These are phyloP conservation scores for Lordiphosa mommai DNA, from an alignment of 1,140 invertebrate species.

Conservation along the genomic window DNA sequence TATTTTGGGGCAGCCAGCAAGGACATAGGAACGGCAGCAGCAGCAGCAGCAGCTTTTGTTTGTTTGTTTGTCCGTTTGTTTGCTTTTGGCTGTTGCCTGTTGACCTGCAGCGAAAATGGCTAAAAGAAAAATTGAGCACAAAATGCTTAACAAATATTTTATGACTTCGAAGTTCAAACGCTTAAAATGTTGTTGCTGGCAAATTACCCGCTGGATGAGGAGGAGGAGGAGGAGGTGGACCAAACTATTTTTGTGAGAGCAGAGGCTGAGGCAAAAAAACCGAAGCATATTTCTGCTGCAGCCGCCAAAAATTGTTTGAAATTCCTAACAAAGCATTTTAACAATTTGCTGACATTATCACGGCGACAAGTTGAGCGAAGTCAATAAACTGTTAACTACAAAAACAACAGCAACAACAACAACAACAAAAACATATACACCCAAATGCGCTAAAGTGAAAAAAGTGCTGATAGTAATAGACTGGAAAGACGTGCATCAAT, in stretches of 20 bases:
- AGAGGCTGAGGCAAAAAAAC: constrained; percentile 11
- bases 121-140: constrained; percentile 70
- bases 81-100: constrained; percentile 43
- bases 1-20: constrained; percentile 29
- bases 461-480: constrained; percentile 74
- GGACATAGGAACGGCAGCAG: not conserved
- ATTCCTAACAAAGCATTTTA: constrained; percentile 77
- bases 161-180: constrained; percentile 70
- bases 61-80: constrained; percentile 3
- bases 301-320: constrained; percentile 64
- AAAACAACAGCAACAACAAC: constrained; percentile 25
- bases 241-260: constrained; percentile 40
- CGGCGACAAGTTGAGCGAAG: constrained; percentile 73
- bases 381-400: constrained; percentile 73
- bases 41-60: constrained; percentile 8
- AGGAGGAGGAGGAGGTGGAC: constrained; percentile 11
- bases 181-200: constrained; percentile 57
- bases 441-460: constrained; percentile 53
- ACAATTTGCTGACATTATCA: constrained; percentile 78
- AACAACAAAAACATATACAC: constrained; percentile 8
- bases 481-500: constrained; percentile 71
- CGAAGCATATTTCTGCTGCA: constrained; percentile 40
- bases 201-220: constrained; percentile 68
- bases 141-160: constrained; percentile 77
- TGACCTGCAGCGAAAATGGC: constrained; percentile 66